Percentiles rank a stretch among this genome's conserved stretches.
phyloP scores from a whole-genome alignment of 2,888 invertebrate genomes.

The Watsonalla cultraria region DNA sequence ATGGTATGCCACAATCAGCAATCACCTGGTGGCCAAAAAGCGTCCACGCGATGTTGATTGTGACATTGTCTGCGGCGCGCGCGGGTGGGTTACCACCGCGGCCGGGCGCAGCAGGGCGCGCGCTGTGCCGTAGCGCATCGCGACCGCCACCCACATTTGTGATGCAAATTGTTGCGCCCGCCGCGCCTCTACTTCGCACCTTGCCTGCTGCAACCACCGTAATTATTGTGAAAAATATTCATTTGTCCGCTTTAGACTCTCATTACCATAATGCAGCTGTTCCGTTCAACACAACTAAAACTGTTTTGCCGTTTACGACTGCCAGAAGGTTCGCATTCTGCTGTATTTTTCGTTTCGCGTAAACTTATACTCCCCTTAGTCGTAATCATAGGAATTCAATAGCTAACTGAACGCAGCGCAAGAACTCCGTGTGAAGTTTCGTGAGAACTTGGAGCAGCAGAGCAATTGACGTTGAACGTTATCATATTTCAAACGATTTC shows the following conservation, averaged over 20 bases:
- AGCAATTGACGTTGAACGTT: constrained; percentile 62
- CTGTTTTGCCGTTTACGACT: constrained; percentile 14
- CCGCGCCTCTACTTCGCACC: constrained; percentile 56
- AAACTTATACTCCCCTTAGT: constrained; percentile 47
- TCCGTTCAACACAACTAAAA: constrained; percentile 20
- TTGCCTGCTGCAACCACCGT: constrained; percentile 63
- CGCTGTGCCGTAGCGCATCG: constrained; percentile 46
- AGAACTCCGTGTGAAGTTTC: constrained; percentile 71
- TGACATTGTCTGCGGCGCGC: constrained; percentile 69
- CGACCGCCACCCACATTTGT: constrained; percentile 62
- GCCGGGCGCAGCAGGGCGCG: constrained; percentile 38
- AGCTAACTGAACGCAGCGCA: constrained; percentile 54
- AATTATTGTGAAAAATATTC: constrained; percentile 76
- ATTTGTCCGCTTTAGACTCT: constrained; percentile 56
- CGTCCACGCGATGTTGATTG: constrained; percentile 76
- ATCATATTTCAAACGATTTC: constrained; percentile 78
- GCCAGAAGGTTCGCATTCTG: constrained; percentile 1
- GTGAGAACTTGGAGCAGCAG: constrained; percentile 61
- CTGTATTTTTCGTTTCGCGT: constrained; percentile 35
- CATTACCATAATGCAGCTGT: constrained; percentile 53
- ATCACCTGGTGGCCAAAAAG: constrained; percentile 72
- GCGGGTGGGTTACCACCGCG: constrained; percentile 1
- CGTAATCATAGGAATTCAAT: constrained; percentile 64
- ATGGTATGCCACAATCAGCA: constrained; percentile 68
- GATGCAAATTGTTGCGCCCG: constrained; percentile 66